Conservation (phyloP, 2,797 vertebrate genomes). For the Gobio occitaniae region DNA sequence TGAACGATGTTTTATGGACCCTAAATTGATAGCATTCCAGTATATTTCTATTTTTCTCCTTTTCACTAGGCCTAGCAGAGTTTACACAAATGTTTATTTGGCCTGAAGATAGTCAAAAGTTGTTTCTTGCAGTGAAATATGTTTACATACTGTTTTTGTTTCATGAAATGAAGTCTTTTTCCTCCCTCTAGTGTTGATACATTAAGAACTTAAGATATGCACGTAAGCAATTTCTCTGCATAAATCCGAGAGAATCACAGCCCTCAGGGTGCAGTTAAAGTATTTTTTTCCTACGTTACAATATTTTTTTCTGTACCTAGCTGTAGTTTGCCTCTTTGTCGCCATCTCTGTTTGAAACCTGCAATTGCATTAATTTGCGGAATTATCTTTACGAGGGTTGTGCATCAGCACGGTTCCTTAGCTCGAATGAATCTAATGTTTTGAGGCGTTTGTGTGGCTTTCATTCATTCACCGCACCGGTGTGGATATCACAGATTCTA, state of each 20-base stretch:
- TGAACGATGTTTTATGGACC: not conserved
- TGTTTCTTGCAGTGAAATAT: not conserved
- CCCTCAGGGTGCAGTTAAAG: not conserved
- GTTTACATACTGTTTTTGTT: not conserved
- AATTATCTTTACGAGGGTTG: too few species aligned
- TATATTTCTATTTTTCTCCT: not conserved
- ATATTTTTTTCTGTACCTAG: not conserved
- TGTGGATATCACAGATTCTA: too few species aligned
- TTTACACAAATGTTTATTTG: not conserved
- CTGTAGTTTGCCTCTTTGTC: too few species aligned
- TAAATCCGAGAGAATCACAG: not conserved
- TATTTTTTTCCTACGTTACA: not conserved
- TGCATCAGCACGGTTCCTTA: too few species aligned
- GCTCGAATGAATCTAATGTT: too few species aligned
- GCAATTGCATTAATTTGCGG: too few species aligned
- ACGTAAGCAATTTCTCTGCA: not conserved
- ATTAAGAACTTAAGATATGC: not conserved
- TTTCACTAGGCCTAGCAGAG: not conserved
- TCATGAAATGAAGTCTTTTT: not conserved
- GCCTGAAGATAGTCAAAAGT: not conserved
- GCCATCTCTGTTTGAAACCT: too few species aligned
- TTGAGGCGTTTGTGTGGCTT: too few species aligned
- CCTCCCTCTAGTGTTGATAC: not conserved
- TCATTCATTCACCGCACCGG: too few species aligned
- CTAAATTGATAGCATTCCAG: not conserved